Base-by-base conservation (phyloP, 2,797 vertebrate genomes). In the Anolis apletophallus region DNA sequence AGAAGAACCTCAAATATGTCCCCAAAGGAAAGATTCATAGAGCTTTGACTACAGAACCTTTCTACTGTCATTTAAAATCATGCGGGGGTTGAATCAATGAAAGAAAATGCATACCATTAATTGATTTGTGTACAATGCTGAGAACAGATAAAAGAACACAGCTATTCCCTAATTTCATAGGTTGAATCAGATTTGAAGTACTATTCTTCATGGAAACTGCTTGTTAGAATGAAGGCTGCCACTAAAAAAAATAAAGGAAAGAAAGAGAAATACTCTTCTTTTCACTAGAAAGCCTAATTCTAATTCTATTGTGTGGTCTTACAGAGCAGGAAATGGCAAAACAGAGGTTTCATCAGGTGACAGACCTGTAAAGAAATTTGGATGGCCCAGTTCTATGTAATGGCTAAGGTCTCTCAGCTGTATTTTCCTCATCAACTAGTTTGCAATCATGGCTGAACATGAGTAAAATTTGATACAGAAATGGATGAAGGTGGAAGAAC, bases 261-360 rank as follows among this genome's bases (percentile, higher is more conserved):
- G 67, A 36, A 77, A 77, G 69, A 85, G 67, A 85, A 80, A 72
- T 76, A 59, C 84, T 79, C 57, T 85, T 80, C 76, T 85, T 76
- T 79, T 71, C 29, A 80, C n/a, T 32, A 85, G 29, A 85, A 85
- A 79, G 76, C 54, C 32, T 68, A 72, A 72, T 79, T 85, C 84
- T 72, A 12, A 55, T 72, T 79, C 72, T 76, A 80, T 80, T 80
- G 79, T 73, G 12, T 59, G 95, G 95, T 95, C 96, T 96, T 73
- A 13, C 29, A 36, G 54, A 72, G 94, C 88, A 91, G 92, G 88
- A 73, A 88, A 87, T 87, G 89, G 92, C 5, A 85, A 78, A 21
- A 36, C 46, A 21, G 21, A 72, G 67, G 19, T 71, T 78, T 80
- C 52, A 78, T 78, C 54, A 67, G 13, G 68, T 64, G 54, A 78